A percentile compares a stretch with the other conserved stretches of the same genome.
Evolutionary conservation across 2,113 vertebrate species (phyloP).

Genomic region (Myotis lucifugus): DNA sequence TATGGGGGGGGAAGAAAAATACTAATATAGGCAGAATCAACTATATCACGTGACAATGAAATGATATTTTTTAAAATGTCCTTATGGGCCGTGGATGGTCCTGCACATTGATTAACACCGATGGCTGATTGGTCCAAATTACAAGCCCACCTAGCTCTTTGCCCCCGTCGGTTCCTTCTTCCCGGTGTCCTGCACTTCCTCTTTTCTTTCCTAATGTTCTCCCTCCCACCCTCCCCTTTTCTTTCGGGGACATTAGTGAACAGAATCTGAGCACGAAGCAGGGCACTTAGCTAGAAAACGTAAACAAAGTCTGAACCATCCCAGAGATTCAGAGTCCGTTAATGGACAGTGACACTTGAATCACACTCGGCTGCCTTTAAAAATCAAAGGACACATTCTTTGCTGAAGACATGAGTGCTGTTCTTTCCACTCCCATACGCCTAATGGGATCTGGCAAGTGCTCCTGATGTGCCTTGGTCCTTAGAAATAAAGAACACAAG

Average conservation of each 20-base stretch:
- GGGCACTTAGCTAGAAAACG: background rate
- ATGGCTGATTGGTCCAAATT: background rate
- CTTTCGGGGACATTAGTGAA: background rate
- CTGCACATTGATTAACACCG: background rate
- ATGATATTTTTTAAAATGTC: background rate
- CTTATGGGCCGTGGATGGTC: background rate
- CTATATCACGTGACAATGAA: background rate
- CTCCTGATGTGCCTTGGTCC: background rate
- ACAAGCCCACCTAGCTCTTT: background rate
- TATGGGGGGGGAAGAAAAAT: background rate
- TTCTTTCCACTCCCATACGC: background rate
- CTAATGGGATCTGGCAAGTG: background rate
- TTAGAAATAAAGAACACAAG: background rate
- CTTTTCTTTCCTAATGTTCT: background rate
- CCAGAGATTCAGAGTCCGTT: background rate
- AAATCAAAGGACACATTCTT: background rate
- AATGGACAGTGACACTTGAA: background rate
- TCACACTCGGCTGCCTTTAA: background rate
- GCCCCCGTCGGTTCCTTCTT: background rate
- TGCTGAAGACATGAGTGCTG: background rate
- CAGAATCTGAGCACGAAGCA: background rate
- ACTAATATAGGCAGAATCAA: background rate
- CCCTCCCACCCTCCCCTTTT: background rate
- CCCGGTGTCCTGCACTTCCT: background rate
- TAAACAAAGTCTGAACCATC: background rate